These are phyloP conservation scores for Bubalus kerabau DNA, from an alignment of 2,113 vertebrate genomes.

Conservation along the genomic window DNA sequence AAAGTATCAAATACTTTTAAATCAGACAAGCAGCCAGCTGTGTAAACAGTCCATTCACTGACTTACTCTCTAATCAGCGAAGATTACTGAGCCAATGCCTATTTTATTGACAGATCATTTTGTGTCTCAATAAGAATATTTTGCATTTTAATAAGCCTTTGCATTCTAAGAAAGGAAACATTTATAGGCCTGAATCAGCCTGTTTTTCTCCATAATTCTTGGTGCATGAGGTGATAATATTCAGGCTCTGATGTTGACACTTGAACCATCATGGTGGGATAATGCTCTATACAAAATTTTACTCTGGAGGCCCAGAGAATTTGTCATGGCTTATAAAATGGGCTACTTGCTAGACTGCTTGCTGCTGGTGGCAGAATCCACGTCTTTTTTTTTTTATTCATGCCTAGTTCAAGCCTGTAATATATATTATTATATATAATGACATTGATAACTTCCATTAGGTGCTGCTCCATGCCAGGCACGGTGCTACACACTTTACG, in stretches of 20 bases:
- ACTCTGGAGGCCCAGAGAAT: neutral
- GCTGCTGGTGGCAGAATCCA: neutral
- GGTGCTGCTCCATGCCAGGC: neutral
- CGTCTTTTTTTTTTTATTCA: neutral
- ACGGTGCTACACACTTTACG: neutral
- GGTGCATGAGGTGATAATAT: neutral
- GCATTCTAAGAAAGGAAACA: neutral
- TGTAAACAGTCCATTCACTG: neutral
- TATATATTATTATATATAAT: neutral
- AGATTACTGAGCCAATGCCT: neutral
- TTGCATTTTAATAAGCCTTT: neutral
- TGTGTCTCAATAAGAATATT: neutral
- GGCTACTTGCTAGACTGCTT: neutral
- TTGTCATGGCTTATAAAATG: neutral
- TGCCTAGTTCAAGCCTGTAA: neutral
- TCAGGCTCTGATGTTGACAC: neutral
- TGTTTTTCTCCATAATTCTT: neutral
- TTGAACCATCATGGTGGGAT: neutral
- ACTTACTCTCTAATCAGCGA: neutral
- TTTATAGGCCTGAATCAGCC: neutral
- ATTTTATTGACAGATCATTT: conserved; percentile 26
- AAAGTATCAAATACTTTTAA: accelerated
- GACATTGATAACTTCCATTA: neutral
- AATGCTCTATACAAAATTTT: neutral
- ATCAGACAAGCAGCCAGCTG: neutral